phyloP scores from a whole-genome alignment of 2,797 vertebrate genomes.

The Sebastes trivittatus region DNA sequence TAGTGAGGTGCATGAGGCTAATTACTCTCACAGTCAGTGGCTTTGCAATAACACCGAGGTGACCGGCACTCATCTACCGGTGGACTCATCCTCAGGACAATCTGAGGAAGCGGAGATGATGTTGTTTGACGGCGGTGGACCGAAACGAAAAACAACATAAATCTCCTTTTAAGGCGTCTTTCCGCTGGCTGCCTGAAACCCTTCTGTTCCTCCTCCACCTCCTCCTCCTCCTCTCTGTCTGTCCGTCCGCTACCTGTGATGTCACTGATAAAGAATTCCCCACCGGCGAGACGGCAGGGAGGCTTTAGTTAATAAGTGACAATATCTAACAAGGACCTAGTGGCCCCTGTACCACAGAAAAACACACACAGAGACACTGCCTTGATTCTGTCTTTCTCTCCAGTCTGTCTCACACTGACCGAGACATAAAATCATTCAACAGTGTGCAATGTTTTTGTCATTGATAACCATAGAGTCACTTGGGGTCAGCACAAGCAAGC shows the following conservation, averaged over 20 bases:
- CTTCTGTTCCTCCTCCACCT: not conserved
- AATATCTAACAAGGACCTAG: slow-evolving; percentile 34
- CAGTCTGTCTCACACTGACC: too few species aligned
- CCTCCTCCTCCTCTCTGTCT: not conserved
- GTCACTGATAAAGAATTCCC: slow-evolving; percentile 72
- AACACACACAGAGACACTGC: not conserved
- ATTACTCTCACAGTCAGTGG: slow-evolving; percentile 9
- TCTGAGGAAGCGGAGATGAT: slow-evolving; percentile 58
- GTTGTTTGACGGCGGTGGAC: slow-evolving; percentile 29
- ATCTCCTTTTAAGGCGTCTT: slow-evolving; percentile 67
- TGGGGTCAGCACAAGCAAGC: too few species aligned
- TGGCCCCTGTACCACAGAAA: not conserved
- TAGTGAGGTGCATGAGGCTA: not conserved
- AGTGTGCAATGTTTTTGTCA: too few species aligned
- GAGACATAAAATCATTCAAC: too few species aligned
- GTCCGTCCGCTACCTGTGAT: slow-evolving; percentile 58
- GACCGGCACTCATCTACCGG: slow-evolving; percentile 4
- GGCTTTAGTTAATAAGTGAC: slow-evolving; percentile 75
- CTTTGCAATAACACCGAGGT: slow-evolving; percentile 7
- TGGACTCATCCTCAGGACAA: slow-evolving; percentile 55
- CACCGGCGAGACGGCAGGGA: slow-evolving; percentile 36
- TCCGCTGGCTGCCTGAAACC: slow-evolving; percentile 22
- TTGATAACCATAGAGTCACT: too few species aligned
- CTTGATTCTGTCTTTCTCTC: too few species aligned
- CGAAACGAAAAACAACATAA: slow-evolving; percentile 38